Percentiles rank a stretch among this genome's conserved stretches.
Conservation (phyloP, 2,113 vertebrate genomes). For the Sebastes schlegelii region DNA sequence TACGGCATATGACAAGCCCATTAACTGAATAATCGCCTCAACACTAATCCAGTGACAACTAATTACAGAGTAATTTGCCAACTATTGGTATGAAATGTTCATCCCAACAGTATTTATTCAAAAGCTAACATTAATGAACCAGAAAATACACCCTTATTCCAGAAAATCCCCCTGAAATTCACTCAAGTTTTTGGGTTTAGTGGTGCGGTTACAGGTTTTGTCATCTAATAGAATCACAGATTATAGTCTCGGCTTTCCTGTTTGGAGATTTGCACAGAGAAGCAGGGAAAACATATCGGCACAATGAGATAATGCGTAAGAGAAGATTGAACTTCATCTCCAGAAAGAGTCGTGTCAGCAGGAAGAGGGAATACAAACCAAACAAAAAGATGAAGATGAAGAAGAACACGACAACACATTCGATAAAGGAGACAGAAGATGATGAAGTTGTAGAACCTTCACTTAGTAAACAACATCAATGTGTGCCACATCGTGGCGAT, state of each 20-base stretch:
- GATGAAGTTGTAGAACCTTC: not conserved
- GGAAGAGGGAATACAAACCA: conserved; percentile 1
- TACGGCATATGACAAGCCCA: conserved; percentile 7
- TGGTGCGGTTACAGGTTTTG: not conserved
- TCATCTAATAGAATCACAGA: conserved; percentile 20
- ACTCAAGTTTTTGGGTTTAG: not conserved
- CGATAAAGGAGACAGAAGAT: not conserved
- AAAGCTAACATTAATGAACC: conserved; percentile 14
- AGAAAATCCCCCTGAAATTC: conserved; percentile 25
- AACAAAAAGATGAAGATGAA: not conserved
- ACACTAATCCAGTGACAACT: conserved; percentile 17
- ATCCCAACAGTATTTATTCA: conserved; percentile 5
- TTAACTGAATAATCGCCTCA: conserved; percentile 6
- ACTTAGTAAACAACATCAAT: not conserved
- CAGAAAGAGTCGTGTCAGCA: conserved; percentile 2
- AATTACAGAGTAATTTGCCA: conserved; percentile 18
- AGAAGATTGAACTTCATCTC: conserved; percentile 14
- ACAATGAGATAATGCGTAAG: not conserved
- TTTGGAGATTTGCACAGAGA: conserved; percentile 9
- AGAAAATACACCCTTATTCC: conserved; percentile 1
- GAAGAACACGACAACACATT: not conserved
- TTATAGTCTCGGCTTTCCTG: not conserved
- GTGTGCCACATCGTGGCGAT: not conserved
- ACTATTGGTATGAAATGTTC: conserved; percentile 12
- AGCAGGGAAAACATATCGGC: not conserved